Conservation (phyloP, 1,140 invertebrate genomes). For the Tribolium castaneum region DNA sequence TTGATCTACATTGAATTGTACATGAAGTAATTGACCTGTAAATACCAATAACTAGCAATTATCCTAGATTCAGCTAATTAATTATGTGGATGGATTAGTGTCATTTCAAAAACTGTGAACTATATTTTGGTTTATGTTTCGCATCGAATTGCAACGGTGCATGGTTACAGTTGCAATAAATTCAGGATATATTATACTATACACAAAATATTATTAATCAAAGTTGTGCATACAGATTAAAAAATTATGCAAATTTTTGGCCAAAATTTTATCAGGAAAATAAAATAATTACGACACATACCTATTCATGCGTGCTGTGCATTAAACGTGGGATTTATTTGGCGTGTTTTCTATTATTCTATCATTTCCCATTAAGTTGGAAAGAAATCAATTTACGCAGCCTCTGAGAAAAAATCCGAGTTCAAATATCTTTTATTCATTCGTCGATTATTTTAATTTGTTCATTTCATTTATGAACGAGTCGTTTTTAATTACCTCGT, state of each 20-base stretch:
- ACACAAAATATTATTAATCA: slow-evolving; percentile 12
- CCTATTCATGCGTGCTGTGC: neutral
- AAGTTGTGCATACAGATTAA: slow-evolving; percentile 22
- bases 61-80: neutral
- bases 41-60: slow-evolving; percentile 33
- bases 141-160: neutral
- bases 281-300: neutral
- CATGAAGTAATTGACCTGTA: slow-evolving; percentile 43
- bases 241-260: slow-evolving; percentile 24
- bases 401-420: neutral
- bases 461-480: slow-evolving; percentile 34
- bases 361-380: neutral
- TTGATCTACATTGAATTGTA: slow-evolving; percentile 48
- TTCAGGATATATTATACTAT: neutral
- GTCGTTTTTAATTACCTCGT: slow-evolving; percentile 41
- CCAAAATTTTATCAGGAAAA: slow-evolving; percentile 25
- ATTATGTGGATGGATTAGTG: neutral
- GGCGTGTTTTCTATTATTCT: neutral
- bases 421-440: slow-evolving; percentile 3
- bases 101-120: neutral
- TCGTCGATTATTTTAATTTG: slow-evolving; percentile 24
- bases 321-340: slow-evolving; percentile 22
- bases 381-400: neutral
- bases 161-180: slow-evolving; percentile 18
- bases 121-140: too few relatives aligned